Conservation (phyloP, 2,797 vertebrate species). For the Garrulus glandarius region DNA sequence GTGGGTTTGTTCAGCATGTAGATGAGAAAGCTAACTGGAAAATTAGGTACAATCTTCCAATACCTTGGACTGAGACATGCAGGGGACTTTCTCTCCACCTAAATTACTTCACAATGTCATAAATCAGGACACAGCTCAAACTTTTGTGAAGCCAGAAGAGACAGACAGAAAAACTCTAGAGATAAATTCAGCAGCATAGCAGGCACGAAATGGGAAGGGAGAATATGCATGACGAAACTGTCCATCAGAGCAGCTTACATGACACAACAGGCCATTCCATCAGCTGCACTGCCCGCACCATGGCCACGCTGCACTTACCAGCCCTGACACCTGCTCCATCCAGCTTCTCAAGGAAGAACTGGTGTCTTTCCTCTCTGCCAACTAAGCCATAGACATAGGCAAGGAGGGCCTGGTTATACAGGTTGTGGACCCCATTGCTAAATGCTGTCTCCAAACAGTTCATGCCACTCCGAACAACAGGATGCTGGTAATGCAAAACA, state of each 20-base stretch:
- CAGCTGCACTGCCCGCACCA: not conserved
- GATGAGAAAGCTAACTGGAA: not conserved
- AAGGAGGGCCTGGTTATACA: conserved; percentile 79
- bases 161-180: not conserved
- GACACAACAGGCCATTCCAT: not conserved
- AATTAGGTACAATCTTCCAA: not conserved
- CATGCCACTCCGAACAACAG: not conserved
- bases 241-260: not conserved
- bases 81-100: not conserved
- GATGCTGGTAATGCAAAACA: conserved; percentile 27
- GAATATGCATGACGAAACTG: not conserved
- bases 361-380: not conserved
- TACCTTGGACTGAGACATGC: not conserved
- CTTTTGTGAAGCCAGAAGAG: not conserved
- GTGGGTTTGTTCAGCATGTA: not conserved
- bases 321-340: not conserved
- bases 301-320: not conserved
- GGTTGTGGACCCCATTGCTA: conserved; percentile 68
- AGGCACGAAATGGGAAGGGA: not conserved
- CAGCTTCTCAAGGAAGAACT: conserved; percentile 57
- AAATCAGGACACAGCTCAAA: not conserved
- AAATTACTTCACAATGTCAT: not conserved
- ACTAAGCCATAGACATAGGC: conserved; percentile 83
- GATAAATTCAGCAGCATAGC: not conserved
- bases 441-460: conserved; percentile 48